phyloP scores from a whole-genome alignment of 2,888 invertebrate species.

The Chalcis sispes region DNA sequence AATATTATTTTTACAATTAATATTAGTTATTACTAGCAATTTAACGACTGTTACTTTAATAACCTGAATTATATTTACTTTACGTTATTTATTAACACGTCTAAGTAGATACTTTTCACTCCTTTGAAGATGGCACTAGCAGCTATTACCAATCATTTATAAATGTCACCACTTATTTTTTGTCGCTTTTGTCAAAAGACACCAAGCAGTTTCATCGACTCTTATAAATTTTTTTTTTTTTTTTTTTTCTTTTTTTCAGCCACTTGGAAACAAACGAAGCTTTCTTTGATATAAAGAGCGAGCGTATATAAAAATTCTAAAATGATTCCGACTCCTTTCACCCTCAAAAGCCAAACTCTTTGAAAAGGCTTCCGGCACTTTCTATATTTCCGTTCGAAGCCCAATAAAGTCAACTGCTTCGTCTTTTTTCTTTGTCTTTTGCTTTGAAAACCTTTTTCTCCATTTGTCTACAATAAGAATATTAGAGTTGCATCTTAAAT shows the following conservation, averaged over 20 bases:
- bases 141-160: too few relatives aligned
- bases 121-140: too few relatives aligned
- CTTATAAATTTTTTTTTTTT: background rate
- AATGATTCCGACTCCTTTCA: conserved; percentile 35
- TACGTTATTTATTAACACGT: too few relatives aligned
- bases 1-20: too few relatives aligned
- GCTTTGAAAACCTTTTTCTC: background rate
- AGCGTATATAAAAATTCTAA: conserved; percentile 41
- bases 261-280: background rate
- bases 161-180: too few relatives aligned
- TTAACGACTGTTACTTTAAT: too few relatives aligned
- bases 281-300: conserved; percentile 16
- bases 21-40: too few relatives aligned
- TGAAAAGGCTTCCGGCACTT: conserved; percentile 40
- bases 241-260: conserved; percentile 3
- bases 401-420: conserved; percentile 27
- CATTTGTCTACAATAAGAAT: too few relatives aligned
- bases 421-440: conserved; percentile 14
- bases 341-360: conserved; percentile 33
- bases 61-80: too few relatives aligned
- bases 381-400: conserved; percentile 1
- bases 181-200: too few relatives aligned
- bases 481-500: background rate
- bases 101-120: too few relatives aligned
- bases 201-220: background rate